Evolutionary conservation across 2,888 invertebrate genomes (phyloP).

Genomic region (Mesorhabditis spiculigera): DNA sequence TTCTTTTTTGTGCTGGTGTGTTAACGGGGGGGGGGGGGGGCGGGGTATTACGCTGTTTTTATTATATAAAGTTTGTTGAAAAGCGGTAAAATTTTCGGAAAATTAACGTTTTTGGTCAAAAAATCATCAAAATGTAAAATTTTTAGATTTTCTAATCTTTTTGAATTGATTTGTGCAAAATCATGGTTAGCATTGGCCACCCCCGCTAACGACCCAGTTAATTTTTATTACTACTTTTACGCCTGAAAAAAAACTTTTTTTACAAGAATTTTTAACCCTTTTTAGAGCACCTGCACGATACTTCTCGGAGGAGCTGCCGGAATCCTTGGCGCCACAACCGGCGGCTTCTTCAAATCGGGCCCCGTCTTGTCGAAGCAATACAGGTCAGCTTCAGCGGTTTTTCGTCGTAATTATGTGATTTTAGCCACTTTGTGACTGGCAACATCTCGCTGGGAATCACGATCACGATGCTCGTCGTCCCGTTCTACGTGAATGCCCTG

Average conservation of each 20-base stretch:
- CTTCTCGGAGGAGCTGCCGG: conserved; percentile 37
- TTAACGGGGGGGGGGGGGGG: no score
- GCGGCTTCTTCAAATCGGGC: conserved; percentile 54
- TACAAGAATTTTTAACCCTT: background rate
- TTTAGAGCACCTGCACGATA: conserved; percentile 27
- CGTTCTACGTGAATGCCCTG: conserved; percentile 45
- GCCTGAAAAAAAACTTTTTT: background rate
- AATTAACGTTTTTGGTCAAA: no score
- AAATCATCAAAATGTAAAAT: no score
- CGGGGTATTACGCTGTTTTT: no score
- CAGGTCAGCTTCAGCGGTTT: conserved; percentile 14
- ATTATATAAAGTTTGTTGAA: no score
- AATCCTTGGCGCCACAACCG: conserved; percentile 47
- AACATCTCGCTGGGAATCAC: conserved; percentile 54
- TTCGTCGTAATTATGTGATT: background rate
- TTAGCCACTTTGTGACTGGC: conserved; percentile 55
- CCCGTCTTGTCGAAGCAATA: conserved; percentile 53
- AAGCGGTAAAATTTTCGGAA: no score
- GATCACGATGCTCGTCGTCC: conserved; percentile 48
- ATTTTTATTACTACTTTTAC: no score
- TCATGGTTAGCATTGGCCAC: no score
- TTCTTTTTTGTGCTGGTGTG: background rate
- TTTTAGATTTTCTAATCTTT: no score
- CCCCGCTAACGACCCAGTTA: no score
- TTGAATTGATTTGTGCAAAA: no score